Base-by-base conservation (phyloP, 2,113 vertebrate species). In the Alethe castanea region DNA sequence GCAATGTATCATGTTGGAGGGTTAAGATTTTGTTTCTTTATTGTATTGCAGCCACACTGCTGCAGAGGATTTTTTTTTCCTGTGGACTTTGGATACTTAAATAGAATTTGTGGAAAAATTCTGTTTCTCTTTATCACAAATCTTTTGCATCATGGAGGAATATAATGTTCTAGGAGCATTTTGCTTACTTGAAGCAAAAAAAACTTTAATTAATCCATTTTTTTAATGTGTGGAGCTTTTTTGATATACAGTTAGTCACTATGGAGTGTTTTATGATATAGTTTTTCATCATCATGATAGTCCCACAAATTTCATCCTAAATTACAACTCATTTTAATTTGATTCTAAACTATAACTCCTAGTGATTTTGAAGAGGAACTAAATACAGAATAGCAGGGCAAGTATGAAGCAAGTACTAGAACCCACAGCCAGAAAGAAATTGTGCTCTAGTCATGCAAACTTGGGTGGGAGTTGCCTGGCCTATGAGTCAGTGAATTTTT, bases 251-350 rank as follows among this genome's bases (percentile, higher is more conserved):
- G 9, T n/a, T 82, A 61, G 18, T 26, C 8, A 57, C 38, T 73
- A 31, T 23, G 17, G 19, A 50, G 71, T 29, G n/a, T 86, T 95
- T 92, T 81, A 95, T 76, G 40, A 69, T 47, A 22, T 14, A 69
- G 48, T 83, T 95, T 88, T 72, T 94, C 86, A 70, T 66, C 0
- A 0, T 6, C 29, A 29, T 81, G 50, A 61, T 0, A 2, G 14
- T 48, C 42, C 6, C 35, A 92, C n/a, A 31, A n/a, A 61, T 69
- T 85, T 83, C 1, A 57, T 65, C 25, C 33, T 76, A 48, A 94
- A 88, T 90, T 90, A 36, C 71, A 90, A 31, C 31, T 53, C 9
- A 45, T 81, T 82, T 86, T 71, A 74, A 78, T 93, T 91, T 86
- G 25, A 38, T 69, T 86, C 31, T 81, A 73, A 91, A 66, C 44